Evolutionary conservation across 1,140 invertebrate genomes (phyloP).

Genomic region (Drosophila nasuta): DNA sequence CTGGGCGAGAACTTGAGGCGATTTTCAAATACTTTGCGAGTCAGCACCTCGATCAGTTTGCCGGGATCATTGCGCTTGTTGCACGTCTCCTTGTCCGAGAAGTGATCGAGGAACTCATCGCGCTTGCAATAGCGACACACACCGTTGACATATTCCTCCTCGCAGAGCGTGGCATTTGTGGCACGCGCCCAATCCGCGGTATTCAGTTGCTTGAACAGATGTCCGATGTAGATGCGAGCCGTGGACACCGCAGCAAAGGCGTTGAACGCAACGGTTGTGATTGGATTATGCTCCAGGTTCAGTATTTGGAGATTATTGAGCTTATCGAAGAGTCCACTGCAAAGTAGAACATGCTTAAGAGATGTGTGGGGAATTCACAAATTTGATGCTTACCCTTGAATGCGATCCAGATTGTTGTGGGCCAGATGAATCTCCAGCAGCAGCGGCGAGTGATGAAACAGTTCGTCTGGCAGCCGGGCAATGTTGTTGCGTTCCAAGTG

Average conservation of each 20-base stretch:
- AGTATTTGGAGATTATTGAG: slow-evolving; percentile 61
- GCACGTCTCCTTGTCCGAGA: slow-evolving; percentile 66
- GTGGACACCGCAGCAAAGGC: slow-evolving; percentile 56
- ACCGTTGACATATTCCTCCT: slow-evolving; percentile 68
- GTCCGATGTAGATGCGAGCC: slow-evolving; percentile 67
- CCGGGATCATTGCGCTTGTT: slow-evolving; percentile 59
- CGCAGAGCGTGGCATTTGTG: slow-evolving; percentile 69
- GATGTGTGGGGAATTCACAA: neutral
- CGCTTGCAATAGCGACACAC: slow-evolving; percentile 72
- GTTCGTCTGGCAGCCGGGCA: slow-evolving; percentile 61
- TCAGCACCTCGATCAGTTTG: slow-evolving; percentile 52
- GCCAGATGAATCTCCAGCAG: slow-evolving; percentile 66
- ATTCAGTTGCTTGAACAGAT: slow-evolving; percentile 34
- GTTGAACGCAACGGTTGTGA: slow-evolving; percentile 66
- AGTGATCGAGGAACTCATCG: slow-evolving; percentile 68
- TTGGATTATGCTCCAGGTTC: slow-evolving; percentile 71
- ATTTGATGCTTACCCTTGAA: slow-evolving; percentile 52
- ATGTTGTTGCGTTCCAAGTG: slow-evolving; percentile 65
- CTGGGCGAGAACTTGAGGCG: slow-evolving; percentile 24
- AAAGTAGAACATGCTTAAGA: neutral
- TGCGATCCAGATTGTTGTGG: slow-evolving; percentile 68
- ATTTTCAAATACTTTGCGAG: slow-evolving; percentile 56
- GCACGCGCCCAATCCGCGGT: slow-evolving; percentile 57
- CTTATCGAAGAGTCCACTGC: slow-evolving; percentile 67
- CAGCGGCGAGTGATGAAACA: slow-evolving; percentile 58